Evolutionary conservation across 2,113 vertebrate genomes (phyloP).

Genomic region (Pundamilia nyererei): DNA sequence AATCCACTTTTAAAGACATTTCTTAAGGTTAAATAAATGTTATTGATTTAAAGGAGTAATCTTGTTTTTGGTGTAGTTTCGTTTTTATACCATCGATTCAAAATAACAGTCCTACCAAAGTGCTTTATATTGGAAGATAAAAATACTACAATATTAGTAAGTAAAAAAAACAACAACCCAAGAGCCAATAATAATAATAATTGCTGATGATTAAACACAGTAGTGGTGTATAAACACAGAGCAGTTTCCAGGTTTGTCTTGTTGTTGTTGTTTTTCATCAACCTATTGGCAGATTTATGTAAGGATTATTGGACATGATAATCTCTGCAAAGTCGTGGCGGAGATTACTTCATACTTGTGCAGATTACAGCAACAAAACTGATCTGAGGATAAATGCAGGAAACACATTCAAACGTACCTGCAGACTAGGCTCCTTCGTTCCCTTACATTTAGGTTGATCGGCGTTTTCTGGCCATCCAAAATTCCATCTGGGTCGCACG

Average conservation of each 20-base stretch:
- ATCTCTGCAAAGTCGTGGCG: background rate
- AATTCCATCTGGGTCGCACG: background rate
- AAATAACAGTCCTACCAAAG: background rate
- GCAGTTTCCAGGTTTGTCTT: background rate
- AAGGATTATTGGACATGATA: background rate
- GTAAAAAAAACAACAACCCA: background rate
- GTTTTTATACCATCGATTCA: background rate
- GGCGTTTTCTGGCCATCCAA: background rate
- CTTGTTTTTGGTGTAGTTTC: background rate
- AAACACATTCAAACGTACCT: background rate
- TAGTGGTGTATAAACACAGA: background rate
- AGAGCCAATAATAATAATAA: background rate
- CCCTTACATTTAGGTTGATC: background rate
- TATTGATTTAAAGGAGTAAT: background rate
- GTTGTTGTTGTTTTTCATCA: background rate
- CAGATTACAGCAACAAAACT: background rate
- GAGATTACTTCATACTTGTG: background rate
- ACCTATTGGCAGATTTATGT: background rate
- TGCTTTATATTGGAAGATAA: background rate
- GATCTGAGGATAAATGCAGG: background rate
- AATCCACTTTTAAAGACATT: background rate
- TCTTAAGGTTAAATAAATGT: background rate
- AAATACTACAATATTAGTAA: background rate
- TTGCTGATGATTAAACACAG: background rate
- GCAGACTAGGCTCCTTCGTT: background rate